phyloP scores from a whole-genome alignment of 2,888 invertebrate genomes.

The Rotaria sp. region DNA sequence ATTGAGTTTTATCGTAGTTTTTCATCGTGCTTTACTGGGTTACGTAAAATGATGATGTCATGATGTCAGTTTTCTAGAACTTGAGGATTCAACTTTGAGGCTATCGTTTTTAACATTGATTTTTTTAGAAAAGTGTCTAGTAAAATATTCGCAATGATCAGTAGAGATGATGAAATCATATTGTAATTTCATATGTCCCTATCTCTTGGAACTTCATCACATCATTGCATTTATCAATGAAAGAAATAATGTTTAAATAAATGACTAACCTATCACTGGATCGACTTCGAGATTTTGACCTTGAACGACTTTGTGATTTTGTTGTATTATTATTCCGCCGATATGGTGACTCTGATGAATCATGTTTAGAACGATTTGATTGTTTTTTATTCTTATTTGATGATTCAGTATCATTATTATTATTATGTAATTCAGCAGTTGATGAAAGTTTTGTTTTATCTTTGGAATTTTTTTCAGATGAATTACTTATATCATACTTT shows the following conservation, averaged over 20 bases:
- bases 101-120: too few relatives aligned
- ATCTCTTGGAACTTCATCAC: constrained; percentile 11
- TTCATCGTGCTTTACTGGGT: too few relatives aligned
- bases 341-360: not conserved
- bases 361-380: not conserved
- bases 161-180: not conserved
- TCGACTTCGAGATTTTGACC: not conserved
- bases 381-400: not conserved
- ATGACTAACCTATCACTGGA: not conserved
- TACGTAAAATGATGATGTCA: too few relatives aligned
- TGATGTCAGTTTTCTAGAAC: too few relatives aligned
- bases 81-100: too few relatives aligned
- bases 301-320: not conserved
- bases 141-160: not conserved
- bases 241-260: not conserved
- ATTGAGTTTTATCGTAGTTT: too few relatives aligned
- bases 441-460: not conserved
- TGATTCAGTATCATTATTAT: not conserved
- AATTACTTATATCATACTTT: not conserved
- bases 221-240: not conserved
- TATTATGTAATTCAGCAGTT: not conserved
- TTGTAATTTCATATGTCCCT: not conserved
- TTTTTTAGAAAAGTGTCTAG: too few relatives aligned
- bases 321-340: not conserved
- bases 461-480: not conserved